A percentile compares a stretch with the other conserved stretches of the same genome.
These are phyloP conservation scores for Drosophila prosaltans DNA, from an alignment of 1,140 invertebrate species.

Conservation along the genomic window DNA sequence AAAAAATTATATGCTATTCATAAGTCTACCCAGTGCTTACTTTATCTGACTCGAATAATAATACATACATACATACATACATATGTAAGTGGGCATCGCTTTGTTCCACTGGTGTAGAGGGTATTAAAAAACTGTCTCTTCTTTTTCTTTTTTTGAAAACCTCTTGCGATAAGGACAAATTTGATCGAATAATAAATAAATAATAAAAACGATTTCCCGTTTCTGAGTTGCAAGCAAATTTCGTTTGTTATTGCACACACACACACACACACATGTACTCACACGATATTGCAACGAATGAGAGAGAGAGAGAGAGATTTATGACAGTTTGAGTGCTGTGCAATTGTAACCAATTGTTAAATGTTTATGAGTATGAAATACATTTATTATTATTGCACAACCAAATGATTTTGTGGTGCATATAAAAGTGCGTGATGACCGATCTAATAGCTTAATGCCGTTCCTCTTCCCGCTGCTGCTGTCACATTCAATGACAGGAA, in stretches of 20 bases:
- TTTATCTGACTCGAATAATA: not conserved
- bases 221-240: slow-evolving; percentile 9
- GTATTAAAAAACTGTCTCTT: not conserved
- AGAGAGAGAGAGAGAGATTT: slow-evolving; percentile 54
- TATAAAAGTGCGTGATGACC: slow-evolving; percentile 65
- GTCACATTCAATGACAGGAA: slow-evolving; percentile 19
- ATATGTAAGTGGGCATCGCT: no score
- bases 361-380: slow-evolving; percentile 49
- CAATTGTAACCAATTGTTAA: slow-evolving; percentile 61
- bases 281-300: no score
- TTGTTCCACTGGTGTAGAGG: not conserved
- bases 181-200: not conserved
- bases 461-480: not conserved
- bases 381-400: slow-evolving; percentile 62
- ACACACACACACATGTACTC: no score
- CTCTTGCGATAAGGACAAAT: not conserved
- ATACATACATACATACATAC: not conserved
- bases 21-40: no score
- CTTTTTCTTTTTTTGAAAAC: not conserved
- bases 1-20: no score
- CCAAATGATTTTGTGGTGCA: slow-evolving; percentile 45
- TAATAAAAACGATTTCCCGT: slow-evolving; percentile 10
- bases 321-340: slow-evolving; percentile 52
- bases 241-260: slow-evolving; percentile 8
- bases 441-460: slow-evolving; percentile 64